phyloP scores from a whole-genome alignment of 2,797 vertebrate genomes.

The Hydrolagus colliei region DNA sequence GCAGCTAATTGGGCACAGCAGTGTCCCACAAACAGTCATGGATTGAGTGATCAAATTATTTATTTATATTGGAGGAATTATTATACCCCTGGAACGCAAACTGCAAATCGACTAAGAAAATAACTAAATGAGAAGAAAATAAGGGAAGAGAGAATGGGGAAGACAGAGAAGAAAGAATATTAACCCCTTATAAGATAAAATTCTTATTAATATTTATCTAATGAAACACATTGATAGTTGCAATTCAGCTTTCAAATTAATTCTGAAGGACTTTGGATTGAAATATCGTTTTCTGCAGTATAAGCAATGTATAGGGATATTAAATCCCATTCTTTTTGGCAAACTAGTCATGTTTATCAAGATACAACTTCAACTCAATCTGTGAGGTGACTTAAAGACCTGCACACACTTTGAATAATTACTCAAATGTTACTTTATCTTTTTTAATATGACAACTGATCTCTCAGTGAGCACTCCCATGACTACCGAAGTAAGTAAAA shows the following conservation, averaged over 20 bases:
- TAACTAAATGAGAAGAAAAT: too few species aligned
- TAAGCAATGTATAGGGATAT: background rate
- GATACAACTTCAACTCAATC: background rate
- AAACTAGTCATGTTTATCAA: background rate
- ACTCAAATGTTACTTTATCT: background rate
- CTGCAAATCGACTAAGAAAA: too few species aligned
- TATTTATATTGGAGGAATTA: too few species aligned
- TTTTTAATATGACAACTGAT: background rate
- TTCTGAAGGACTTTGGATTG: background rate
- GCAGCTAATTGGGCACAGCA: too few species aligned
- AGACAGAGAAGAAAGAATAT: background rate
- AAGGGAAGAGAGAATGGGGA: too few species aligned
- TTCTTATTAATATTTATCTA: background rate
- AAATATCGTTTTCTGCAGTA: background rate
- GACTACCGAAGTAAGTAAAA: background rate
- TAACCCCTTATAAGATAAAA: background rate
- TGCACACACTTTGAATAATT: background rate
- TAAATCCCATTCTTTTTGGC: background rate
- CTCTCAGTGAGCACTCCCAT: background rate
- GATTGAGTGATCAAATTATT: too few species aligned
- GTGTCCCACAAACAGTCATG: too few species aligned
- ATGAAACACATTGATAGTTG: background rate
- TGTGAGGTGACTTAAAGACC: background rate
- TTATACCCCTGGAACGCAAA: too few species aligned
- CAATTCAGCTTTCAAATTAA: background rate